Conservation (phyloP, 2,888 invertebrate species). For the Gibbula magus region DNA sequence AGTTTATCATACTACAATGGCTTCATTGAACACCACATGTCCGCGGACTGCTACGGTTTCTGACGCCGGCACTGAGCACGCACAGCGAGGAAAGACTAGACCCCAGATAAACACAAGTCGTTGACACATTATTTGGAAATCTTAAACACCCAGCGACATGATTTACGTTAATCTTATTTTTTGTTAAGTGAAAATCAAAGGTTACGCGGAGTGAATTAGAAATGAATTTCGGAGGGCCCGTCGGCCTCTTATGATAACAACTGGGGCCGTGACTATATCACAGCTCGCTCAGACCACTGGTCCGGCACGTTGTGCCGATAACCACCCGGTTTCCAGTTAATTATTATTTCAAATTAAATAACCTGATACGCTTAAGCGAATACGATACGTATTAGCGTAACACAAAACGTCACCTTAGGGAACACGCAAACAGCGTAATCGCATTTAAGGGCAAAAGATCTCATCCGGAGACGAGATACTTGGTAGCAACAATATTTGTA, state of each 20-base stretch:
- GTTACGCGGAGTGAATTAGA: slow-evolving; percentile 19
- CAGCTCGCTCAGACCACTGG: neutral
- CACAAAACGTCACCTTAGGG: slow-evolving; percentile 6
- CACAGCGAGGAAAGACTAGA: neutral
- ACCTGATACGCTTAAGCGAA: slow-evolving; percentile 9
- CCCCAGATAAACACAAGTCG: slow-evolving; percentile 25
- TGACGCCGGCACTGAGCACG: neutral
- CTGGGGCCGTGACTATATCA: neutral
- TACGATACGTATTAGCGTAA: neutral
- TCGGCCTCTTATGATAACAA: slow-evolving; percentile 1
- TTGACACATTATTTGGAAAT: slow-evolving; percentile 26
- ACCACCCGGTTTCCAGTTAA: slow-evolving; percentile 24
- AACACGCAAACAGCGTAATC: slow-evolving; percentile 26
- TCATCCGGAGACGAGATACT: neutral
- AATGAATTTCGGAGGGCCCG: neutral
- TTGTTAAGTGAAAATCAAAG: slow-evolving; percentile 23
- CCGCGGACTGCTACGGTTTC: neutral
- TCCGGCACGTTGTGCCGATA: slow-evolving; percentile 18
- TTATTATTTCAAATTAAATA: slow-evolving; percentile 33
- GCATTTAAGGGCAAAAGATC: slow-evolving; percentile 12
- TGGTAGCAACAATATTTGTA: slow-evolving; percentile 14
- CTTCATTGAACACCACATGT: slow-evolving; percentile 17
- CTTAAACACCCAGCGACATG: slow-evolving; percentile 21
- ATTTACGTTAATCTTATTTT: slow-evolving; percentile 23
- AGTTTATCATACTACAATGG: slow-evolving; percentile 20